Evolutionary conservation across 2,797 vertebrate genomes (phyloP), one percentile per base, ranked within the genome.

Genomic region (Labroides dimidiatus): DNA sequence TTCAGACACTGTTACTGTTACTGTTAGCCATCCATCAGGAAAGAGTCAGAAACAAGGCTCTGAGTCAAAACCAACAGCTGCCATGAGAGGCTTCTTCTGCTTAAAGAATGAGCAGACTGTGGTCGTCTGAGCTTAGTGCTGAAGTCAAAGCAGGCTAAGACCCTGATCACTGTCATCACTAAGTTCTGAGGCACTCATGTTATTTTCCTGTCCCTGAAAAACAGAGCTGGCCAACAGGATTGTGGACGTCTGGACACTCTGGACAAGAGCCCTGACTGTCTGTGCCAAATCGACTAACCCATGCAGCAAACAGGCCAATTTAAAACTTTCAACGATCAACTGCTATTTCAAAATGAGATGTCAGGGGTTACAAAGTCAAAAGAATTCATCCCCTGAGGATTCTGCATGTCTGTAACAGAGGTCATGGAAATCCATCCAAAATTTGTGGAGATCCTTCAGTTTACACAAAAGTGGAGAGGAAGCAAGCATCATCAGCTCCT

Each of bases 11-110:
- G n/a, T n/a, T 27, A 6, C 7, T 69, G 56, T 24, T 44, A 41
- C 69, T 59, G 23, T 0, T 63, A 60, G 36, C 65, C 64, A 82
- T 85, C 67, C 37, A 42, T 89, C 73, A 69, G 10, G 21, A 13
- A 39, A 2, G 12, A 14, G 12, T 13, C 37, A 39, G 13, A 37
- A 37, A 37, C 9, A 37, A 4, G 9, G 3, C 3, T 12, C 10
- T 3, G 30, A 33, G 30, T 33, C 30, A 6, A 33, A 33, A 33
- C 4, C 30, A 33, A 33, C 30, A 33, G 30, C 30, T 33, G 30
- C 30, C 8, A 4, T 33, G 30, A 33, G 30, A 33, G 30, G 30
- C 30, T 33, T 33, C 30, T 4, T 33, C 30, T 33, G 8, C 30
- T 33, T 33, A 33, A 33, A 33, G 30, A 33, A 33, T 4, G 30